phyloP scores from a whole-genome alignment of 2,888 invertebrate species.

The Sphaerophoria taeniata region DNA sequence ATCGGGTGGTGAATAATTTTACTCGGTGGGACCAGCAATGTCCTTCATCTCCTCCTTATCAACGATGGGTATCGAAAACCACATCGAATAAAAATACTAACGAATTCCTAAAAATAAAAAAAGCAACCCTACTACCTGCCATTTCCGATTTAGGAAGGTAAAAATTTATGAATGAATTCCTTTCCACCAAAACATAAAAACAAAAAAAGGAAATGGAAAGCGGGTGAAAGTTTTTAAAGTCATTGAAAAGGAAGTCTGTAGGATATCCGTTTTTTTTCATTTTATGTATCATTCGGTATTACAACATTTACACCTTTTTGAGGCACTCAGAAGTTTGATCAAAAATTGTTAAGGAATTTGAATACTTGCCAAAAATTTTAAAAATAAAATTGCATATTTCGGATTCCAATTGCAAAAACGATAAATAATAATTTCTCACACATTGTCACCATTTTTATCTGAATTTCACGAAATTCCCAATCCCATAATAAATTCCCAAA shows the following conservation, averaged over 20 bases:
- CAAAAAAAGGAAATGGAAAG: background rate
- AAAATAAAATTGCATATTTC: too few relatives aligned
- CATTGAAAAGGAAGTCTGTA: slow-evolving; percentile 14
- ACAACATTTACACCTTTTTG: too few relatives aligned
- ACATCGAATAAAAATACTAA: slow-evolving; percentile 17
- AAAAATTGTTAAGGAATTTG: too few relatives aligned
- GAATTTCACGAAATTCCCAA: slow-evolving; percentile 40
- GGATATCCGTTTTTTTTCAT: slow-evolving; percentile 14
- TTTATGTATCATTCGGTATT: slow-evolving; percentile 31
- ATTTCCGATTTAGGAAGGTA: background rate
- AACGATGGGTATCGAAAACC: slow-evolving; percentile 1
- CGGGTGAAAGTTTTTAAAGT: slow-evolving; percentile 17
- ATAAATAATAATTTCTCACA: too few relatives aligned
- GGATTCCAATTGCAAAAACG: too few relatives aligned
- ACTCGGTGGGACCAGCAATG: slow-evolving; percentile 5
- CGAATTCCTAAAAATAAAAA: slow-evolving; percentile 12
- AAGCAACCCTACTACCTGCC: background rate
- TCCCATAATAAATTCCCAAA: slow-evolving; percentile 51
- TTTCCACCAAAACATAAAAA: background rate
- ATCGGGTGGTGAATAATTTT: slow-evolving; percentile 53
- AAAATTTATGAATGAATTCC: slow-evolving; percentile 37
- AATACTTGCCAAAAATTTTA: too few relatives aligned
- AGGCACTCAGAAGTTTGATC: too few relatives aligned
- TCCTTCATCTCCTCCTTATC: background rate
- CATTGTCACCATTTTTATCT: too few relatives aligned